Evolutionary conservation across 2,113 vertebrate species (phyloP).

Genomic region (Tyrannus savana): DNA sequence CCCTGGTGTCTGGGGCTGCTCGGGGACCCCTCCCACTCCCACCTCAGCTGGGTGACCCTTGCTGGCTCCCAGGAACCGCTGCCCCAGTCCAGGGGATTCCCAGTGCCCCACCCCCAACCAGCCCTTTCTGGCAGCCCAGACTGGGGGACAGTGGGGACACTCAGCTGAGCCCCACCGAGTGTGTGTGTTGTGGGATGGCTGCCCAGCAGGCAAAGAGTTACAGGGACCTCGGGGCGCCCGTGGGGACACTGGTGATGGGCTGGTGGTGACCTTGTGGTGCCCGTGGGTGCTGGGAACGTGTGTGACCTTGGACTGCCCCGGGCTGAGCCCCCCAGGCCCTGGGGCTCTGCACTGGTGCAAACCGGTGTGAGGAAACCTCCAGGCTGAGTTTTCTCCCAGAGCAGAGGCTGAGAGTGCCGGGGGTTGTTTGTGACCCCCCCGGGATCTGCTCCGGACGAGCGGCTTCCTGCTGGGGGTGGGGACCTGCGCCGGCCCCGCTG

Average conservation of each 20-base stretch:
- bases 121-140: neutral
- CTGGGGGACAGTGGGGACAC: neutral
- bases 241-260: too few species aligned
- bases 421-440: too few species aligned
- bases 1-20: neutral
- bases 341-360: too few species aligned
- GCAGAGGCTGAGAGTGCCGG: too few species aligned
- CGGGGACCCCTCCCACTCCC: neutral
- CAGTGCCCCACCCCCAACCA: neutral
- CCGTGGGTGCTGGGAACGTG: neutral
- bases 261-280: neutral
- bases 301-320: too few species aligned
- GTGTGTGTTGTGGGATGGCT: neutral
- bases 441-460: too few species aligned
- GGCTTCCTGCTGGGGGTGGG: too few species aligned
- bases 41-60: neutral
- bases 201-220: neutral
- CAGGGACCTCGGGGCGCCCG: neutral
- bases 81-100: neutral
- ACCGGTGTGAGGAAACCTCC: too few species aligned
- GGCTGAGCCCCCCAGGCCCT: too few species aligned
- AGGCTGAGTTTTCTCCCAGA: too few species aligned
- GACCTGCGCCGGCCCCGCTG: too few species aligned
- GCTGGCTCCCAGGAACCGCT: too few species aligned
- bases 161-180: accelerated